Base-by-base conservation (phyloP, 1,140 invertebrate species). In the Melitaea cinxia region DNA sequence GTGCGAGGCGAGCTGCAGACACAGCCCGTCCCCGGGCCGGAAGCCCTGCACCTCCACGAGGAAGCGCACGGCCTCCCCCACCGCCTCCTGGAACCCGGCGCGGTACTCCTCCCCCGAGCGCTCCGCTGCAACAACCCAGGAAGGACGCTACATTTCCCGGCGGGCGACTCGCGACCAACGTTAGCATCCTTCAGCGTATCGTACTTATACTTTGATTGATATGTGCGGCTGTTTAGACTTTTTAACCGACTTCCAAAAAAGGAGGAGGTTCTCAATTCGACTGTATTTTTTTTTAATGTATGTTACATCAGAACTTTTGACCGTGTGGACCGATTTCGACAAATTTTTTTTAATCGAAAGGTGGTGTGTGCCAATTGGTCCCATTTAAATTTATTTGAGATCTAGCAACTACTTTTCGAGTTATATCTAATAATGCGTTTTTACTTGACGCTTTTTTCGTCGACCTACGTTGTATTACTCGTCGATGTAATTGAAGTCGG, bases 11-110 rank as follows among this genome's bases (percentile, higher is more conserved):
- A 99, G 89, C 62, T 96, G 94, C 21, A 95, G 93, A 78, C 96
- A 98, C 5, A 98, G 88, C 0, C 95, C 93, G 77, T 98, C 97
- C 0, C 94, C 93, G 0, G 95, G 94, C 53, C 94, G 94, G 72
- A 94, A 94, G 0, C 95, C 96, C 78, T 97, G 96, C 0, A 94
- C 93, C 73, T 98, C 97, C 1, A 97, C 95, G 14, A 99, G 93
- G 84, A 97, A 99, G 70, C 97, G 93, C 89, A 98, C 95, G 0
- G 95, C 94, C 82, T 99, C 97, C 37, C 95, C 95, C 68, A 98
- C 93, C 71, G 97, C 98, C 83, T 98, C 97, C 83, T 97, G 95
- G 89, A 95, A 99, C 1, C 97, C 97, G 4, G 94, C 91, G 47
- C 94, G 93, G 75, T 96, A 97, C 54, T 94, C 93, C 9, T 92